Conservation (phyloP, 2,113 vertebrate genomes). For the Oreochromis spilurus region DNA sequence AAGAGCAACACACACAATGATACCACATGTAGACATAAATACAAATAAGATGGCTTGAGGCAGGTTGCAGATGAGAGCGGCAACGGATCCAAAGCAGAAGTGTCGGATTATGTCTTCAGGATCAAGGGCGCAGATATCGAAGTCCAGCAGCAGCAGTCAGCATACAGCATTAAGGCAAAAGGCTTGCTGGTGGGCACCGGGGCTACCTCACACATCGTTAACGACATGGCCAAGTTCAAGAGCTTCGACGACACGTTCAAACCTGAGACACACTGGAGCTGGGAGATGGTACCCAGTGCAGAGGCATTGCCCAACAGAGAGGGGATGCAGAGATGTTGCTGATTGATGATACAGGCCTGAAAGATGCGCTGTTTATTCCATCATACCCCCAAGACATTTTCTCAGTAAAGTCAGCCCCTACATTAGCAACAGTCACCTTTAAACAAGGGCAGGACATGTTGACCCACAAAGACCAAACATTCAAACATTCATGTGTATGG, state of each 20-base stretch:
- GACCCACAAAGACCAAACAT: not conserved
- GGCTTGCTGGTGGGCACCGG: not conserved
- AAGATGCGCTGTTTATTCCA: not conserved
- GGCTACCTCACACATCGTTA: not conserved
- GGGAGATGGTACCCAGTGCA: not conserved
- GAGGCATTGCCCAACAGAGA: not conserved
- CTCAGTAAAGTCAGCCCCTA: not conserved
- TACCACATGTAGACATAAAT: not conserved
- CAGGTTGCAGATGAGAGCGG: not conserved
- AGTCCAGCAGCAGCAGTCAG: not conserved
- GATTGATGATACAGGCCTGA: not conserved
- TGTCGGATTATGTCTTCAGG: not conserved
- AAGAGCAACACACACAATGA: not conserved
- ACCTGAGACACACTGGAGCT: not conserved
- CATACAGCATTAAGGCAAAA: not conserved
- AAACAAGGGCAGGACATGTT: not conserved
- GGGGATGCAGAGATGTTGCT: not conserved
- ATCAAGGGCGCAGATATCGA: not conserved
- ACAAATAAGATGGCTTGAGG: not conserved
- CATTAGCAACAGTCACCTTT: not conserved
- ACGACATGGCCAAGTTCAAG: not conserved
- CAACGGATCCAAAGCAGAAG: not conserved
- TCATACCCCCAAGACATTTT: not conserved
- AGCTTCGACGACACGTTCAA: not conserved
- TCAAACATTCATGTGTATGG: not conserved